Evolutionary conservation across 92 coral and sea anemone genomes (phyloP), one percentile per base, ranked within the genome.

Genomic region (Zoanthus solanderi): DNA sequence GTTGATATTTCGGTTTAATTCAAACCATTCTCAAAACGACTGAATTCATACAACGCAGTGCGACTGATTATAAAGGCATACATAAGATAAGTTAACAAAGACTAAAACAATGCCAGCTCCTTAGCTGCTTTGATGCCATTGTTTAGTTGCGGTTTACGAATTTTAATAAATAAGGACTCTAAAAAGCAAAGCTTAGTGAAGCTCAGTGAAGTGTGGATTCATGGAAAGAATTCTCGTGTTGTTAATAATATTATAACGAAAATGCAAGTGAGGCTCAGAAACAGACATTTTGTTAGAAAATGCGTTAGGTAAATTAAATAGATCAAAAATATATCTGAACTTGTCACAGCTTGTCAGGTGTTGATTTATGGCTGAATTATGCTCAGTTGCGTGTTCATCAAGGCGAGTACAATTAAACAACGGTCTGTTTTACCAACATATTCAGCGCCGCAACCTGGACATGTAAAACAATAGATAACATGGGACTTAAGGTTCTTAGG

Each of bases 391-490:
- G 0, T 50, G 56, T 50, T 50, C 56, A 50, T 50, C 56, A 50
- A 50, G 56, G 56, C 12, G 56, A 50, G 71, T 28, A 23, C 23
- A 29, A 69, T 17, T 69, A 82, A 53, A 82, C 76, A 82, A 56
- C 86, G 50, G 29, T 82, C 52, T 63, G 86, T 57, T 53, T 82
- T 82, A 72, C 42, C 86, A 63, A 61, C 29, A 52, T 82, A 82
- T 61, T 82, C 75, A 82, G 76, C 74, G 56, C 56, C 32, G 57
- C 75, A 61, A 14, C 75, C 76, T 61, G 86, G 75, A 72, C 66
- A 82, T 82, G 86, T 82, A 50, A 82, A 63, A 63, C 72, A 63
- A 53, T 82, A 66, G 72, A 82, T 82, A 50, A 82, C 72, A 82
- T 82, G 86, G 50, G 86, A 82, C 47, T 82, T 82, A 56, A 82